Base-by-base conservation (phyloP, 2,797 vertebrate genomes). In the Propithecus deckenii region DNA sequence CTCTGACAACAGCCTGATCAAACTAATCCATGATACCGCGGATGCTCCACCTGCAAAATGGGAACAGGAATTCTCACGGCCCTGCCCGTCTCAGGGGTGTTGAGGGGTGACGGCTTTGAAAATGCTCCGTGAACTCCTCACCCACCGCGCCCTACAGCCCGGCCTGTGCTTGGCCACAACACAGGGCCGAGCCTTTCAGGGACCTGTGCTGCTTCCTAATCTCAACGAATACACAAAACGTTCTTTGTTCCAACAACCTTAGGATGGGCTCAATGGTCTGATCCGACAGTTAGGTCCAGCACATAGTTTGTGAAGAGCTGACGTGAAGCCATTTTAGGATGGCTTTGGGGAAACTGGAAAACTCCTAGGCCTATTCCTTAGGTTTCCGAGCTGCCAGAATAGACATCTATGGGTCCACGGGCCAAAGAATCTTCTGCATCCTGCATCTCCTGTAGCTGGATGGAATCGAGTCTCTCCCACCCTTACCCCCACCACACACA, bases 391-490 rank as follows among this genome's bases (percentile, higher is more conserved):
- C 72, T 25, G 9, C 69, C 52, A 6, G 0, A 18, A 28, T 0
- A 8, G 86, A 59, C 2, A 4, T 0, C 0, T 20, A 8, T 1
- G 25, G 32, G 6, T 18, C 43, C 25, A 14, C 0, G 0, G 0
- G 79, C 57, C 35, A 35, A 22, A 71, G 35, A 11, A 13, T 7
- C 12, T n/a, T 28, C 35, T 41, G 7, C 4, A 8, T 3, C 7
- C 17, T 2, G 23, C 4, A 6, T 4, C 61, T 46, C 79, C 46
- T 5, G 2, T 5, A 9, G 52, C 28, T 0, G 11, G n/a, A 52
- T 4, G 12, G 25, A 5, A 32, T 25, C 0, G 0, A 4, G 41
- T 7, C 41, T 25, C 41, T 50, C 32, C 8, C 32, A 13, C 5
- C 18, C 8, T 25, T 2, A n/a, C 0, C 9, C 15, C 3, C 0